phyloP scores from a whole-genome alignment of 2,797 vertebrate species.

The Neosalanx taihuensis region DNA sequence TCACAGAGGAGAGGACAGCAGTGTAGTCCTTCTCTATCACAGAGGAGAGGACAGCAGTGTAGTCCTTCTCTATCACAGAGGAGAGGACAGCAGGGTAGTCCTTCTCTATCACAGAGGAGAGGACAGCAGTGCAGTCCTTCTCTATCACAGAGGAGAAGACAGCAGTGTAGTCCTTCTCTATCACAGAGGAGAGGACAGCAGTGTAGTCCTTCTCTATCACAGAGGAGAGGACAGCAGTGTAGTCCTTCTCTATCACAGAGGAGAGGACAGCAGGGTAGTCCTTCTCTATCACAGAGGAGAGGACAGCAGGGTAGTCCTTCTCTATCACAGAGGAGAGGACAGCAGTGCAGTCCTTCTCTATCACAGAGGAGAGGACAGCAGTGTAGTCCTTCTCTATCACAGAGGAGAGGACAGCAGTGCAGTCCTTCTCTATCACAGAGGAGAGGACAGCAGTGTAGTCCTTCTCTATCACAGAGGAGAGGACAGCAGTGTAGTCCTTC shows the following conservation, averaged over 20 bases:
- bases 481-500: slow-evolving; percentile 20
- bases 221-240: slow-evolving; percentile 14
- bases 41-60: slow-evolving; percentile 14
- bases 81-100: slow-evolving; percentile 13
- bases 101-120: slow-evolving; percentile 16
- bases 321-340: slow-evolving; percentile 7
- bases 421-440: slow-evolving; percentile 15
- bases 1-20: slow-evolving; percentile 59
- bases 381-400: slow-evolving; percentile 20
- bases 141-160: slow-evolving; percentile 2
- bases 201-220: slow-evolving; percentile 20
- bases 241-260: slow-evolving; percentile 15
- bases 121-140: slow-evolving; percentile 20
- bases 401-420: slow-evolving; percentile 14
- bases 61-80: slow-evolving; percentile 15
- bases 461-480: slow-evolving; percentile 16
- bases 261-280: slow-evolving; percentile 13
- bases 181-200: slow-evolving; percentile 7
- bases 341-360: slow-evolving; percentile 30
- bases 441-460: slow-evolving; percentile 13
- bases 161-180: slow-evolving; percentile 30
- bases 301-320: slow-evolving; percentile 20
- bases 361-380: slow-evolving; percentile 7
- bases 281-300: slow-evolving; percentile 16
- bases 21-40: slow-evolving; percentile 20